Evolutionary conservation across 1,140 invertebrate genomes (phyloP), one percentile per base, ranked within the genome.

Genomic region (Listronotus bonariensis): DNA sequence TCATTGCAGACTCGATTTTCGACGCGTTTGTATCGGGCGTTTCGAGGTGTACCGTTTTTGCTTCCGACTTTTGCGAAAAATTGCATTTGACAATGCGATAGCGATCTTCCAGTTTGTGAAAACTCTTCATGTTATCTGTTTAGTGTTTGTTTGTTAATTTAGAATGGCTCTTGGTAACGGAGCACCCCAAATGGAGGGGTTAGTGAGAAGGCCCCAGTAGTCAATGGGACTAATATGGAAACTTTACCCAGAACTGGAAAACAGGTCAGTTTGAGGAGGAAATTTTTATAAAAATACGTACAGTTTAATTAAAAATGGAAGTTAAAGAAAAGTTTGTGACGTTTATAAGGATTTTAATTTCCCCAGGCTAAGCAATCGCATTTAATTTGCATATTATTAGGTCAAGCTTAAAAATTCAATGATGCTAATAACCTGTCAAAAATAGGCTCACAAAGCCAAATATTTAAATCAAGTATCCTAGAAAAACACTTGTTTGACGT

Each of bases 191-290:
- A 80, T 68, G 80, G 79, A 69, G 82, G 80, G 73, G 79, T 80
- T 71, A 80, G 79, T 76, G 83, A 85, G 75, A 84, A 84, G 70
- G 84, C 83, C 53, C 84, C 84, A 18, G 83, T 85, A 17, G 84
- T 85, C 45, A 82, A 82, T 68, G 83, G 84, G 64, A 84, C 81
- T 62, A 85, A 85, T 71, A 84, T 85, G 77, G 84, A 85, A 76
- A 85, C 84, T 12, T 72, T 85, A 58, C 83, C 84, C 31, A 80
- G 83, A 46, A 74, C 81, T 62, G 82, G 80, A 49, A 85, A 85
- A 76, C 82, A 84, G 80, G 83, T 84, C 76, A 36, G 8, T 36
- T 36, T 36, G 2, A 8, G 7, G 20, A 3, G 20, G 20, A 26
- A 26, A 26, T 1, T 26, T 1, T 1, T 1, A 26, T 26, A 26